A percentile compares a stretch with the other conserved stretches of the same genome.
phyloP scores from a whole-genome alignment of 2,797 vertebrate genomes.

The Galagoides demidoff region DNA sequence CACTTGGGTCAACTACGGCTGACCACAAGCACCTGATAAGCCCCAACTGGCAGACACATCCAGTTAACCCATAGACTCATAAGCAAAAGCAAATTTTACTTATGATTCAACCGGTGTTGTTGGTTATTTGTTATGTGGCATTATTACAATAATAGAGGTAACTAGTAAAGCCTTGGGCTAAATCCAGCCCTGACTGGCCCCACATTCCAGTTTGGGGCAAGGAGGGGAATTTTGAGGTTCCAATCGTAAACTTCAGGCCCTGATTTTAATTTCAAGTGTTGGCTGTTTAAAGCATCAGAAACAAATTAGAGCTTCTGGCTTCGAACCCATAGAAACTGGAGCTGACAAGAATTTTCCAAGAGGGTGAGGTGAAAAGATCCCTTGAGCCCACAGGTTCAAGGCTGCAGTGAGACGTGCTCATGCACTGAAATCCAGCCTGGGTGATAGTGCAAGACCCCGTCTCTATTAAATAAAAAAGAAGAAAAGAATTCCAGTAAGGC shows the following conservation, averaged over 20 bases:
- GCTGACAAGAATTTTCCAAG: not conserved
- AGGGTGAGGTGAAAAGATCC: not conserved
- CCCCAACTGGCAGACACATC: not conserved
- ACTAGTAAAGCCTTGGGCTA: not conserved
- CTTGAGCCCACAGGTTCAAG: not conserved
- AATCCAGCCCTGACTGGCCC: not conserved
- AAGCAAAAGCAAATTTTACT: not conserved
- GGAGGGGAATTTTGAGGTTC: not conserved
- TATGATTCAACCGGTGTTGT: not conserved
- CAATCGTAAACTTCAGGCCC: not conserved
- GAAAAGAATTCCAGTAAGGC: not conserved
- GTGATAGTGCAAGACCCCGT: not conserved
- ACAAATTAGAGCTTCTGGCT: not conserved
- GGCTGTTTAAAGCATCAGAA: constrained; percentile 17
- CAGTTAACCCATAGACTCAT: not conserved
- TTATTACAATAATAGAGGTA: not conserved
- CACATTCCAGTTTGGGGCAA: not conserved
- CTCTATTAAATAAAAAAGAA: not conserved
- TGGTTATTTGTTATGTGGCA: not conserved
- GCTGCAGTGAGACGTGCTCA: not conserved
- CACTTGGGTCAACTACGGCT: not conserved
- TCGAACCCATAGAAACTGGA: not conserved
- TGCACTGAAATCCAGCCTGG: not conserved
- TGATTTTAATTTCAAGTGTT: not conserved
- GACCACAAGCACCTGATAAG: not conserved